These are phyloP conservation scores for Cygnus buccinator DNA, from an alignment of 2,113 vertebrate species.

Conservation along the genomic window DNA sequence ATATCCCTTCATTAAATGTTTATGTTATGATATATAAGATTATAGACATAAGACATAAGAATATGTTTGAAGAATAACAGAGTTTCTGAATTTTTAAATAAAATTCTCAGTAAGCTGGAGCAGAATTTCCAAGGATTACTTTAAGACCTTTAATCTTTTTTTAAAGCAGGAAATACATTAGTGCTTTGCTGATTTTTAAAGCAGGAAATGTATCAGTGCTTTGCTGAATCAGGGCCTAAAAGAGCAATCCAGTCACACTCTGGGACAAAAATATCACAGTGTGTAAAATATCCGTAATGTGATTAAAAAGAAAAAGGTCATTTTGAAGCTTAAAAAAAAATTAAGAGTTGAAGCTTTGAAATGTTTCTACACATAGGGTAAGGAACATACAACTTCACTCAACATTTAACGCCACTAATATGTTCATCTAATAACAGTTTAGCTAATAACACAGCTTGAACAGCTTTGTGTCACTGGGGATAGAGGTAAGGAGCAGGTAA, in stretches of 20 bases:
- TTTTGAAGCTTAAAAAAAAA: constrained; percentile 39
- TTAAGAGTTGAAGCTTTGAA: not conserved
- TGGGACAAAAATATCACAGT: constrained; percentile 56
- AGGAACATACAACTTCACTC: not conserved
- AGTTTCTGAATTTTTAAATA: constrained; percentile 6
- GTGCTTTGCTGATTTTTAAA: constrained; percentile 63
- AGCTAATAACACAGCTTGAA: constrained; percentile 25
- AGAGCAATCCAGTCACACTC: constrained; percentile 61
- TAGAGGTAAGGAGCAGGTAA: not conserved
- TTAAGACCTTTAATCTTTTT: constrained; percentile 65
- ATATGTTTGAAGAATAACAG: not conserved
- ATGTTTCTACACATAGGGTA: not conserved
- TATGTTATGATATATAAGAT: not conserved
- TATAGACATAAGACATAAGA: too few species aligned
- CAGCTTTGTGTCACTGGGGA: not conserved
- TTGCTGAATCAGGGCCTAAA: constrained; percentile 68
- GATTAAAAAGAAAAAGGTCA: constrained; percentile 62
- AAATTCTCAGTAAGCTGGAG: constrained; percentile 35
- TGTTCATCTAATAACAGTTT: not conserved
- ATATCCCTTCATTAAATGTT: not conserved
- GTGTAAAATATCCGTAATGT: constrained; percentile 61
- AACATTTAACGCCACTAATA: not conserved
- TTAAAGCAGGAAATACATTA: constrained; percentile 47
- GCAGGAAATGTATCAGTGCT: constrained; percentile 31
- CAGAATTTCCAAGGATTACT: constrained; percentile 62